Percentiles rank a stretch among this genome's conserved stretches.
These are phyloP conservation scores for Limenitis camilla DNA, from an alignment of 2,888 invertebrate species.

Conservation along the genomic window DNA sequence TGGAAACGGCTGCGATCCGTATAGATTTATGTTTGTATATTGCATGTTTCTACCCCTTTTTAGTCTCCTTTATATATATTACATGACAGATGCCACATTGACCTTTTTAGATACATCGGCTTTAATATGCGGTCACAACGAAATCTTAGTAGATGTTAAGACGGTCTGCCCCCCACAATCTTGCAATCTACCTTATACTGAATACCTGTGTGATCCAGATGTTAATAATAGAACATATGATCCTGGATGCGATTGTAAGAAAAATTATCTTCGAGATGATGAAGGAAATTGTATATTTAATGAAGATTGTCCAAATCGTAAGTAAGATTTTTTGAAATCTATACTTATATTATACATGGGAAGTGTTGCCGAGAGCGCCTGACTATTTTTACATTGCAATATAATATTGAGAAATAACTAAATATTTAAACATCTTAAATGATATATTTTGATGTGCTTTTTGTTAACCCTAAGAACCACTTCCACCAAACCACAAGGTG, in stretches of 20 bases:
- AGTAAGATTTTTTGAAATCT: neutral
- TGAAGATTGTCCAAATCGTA: constrained; percentile 31
- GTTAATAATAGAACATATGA: constrained; percentile 24
- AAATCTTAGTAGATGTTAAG: constrained; percentile 30
- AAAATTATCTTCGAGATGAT: constrained; percentile 31
- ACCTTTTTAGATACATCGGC: neutral
- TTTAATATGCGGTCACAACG: constrained; percentile 26
- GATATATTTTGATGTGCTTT: too few relatives aligned
- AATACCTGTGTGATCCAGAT: constrained; percentile 23
- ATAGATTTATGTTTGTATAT: too few relatives aligned
- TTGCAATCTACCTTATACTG: constrained; percentile 35
- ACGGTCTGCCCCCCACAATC: constrained; percentile 37
- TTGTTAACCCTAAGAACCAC: too few relatives aligned
- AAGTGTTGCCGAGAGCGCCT: too few relatives aligned
- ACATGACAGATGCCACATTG: neutral
- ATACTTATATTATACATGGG: too few relatives aligned
- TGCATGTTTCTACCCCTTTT: too few relatives aligned
- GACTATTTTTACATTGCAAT: too few relatives aligned
- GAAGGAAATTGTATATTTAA: constrained; percentile 35
- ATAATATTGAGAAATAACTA: too few relatives aligned
- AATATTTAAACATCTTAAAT: too few relatives aligned
- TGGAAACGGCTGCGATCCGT: too few relatives aligned
- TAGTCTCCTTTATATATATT: neutral
- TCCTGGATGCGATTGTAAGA: constrained; percentile 37
- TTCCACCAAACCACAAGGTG: too few relatives aligned